These are phyloP conservation scores for Stictocephala bisonia DNA, from an alignment of 2,888 invertebrate species.

Conservation along the genomic window DNA sequence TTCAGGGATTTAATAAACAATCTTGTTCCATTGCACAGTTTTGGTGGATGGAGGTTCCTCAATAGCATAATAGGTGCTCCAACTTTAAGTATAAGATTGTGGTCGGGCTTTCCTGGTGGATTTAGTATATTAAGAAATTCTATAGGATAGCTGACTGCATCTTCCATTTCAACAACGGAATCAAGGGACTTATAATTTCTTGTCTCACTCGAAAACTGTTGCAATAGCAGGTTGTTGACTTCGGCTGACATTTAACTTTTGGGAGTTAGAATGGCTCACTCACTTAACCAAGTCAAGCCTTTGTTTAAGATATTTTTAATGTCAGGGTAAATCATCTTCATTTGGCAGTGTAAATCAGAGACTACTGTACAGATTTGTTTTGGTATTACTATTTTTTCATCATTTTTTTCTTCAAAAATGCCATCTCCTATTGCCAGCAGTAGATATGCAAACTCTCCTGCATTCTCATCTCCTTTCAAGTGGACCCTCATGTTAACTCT, in stretches of 20 bases:
- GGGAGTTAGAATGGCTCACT: background rate
- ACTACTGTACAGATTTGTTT: background rate
- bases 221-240: background rate
- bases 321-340: background rate
- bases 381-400: conserved; percentile 1
- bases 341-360: conserved; percentile 1
- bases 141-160: too few species aligned
- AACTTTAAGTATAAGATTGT: too few species aligned
- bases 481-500: conserved; percentile 1
- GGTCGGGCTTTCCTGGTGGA: conserved; percentile 51
- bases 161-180: too few species aligned
- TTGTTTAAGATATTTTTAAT: conserved; percentile 5
- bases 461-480: background rate
- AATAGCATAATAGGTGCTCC: too few species aligned
- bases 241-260: background rate
- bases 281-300: background rate
- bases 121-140: too few species aligned
- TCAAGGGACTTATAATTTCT: too few species aligned
- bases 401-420: background rate
- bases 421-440: background rate
- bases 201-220: too few species aligned
- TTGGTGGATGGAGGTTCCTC: conserved; percentile 56
- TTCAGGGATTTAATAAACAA: conserved; percentile 50
- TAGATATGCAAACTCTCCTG: background rate
- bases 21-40: too few species aligned